Base-by-base conservation (phyloP, 2,113 vertebrate species). In the Piaya cayana region DNA sequence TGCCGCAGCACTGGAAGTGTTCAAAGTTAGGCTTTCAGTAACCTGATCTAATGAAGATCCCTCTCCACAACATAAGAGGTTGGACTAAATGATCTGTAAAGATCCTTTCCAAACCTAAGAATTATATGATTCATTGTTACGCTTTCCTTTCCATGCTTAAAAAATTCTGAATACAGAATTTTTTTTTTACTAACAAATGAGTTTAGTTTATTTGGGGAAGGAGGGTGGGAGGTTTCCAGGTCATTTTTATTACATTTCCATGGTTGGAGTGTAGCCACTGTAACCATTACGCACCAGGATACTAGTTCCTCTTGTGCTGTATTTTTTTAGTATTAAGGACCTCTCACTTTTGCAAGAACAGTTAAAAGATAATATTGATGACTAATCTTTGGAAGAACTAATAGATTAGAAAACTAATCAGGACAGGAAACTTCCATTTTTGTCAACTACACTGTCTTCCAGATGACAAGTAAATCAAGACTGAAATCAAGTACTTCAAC, bases 11-110 rank as follows among this genome's bases (percentile, higher is more conserved):
- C 5, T 34, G 17, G 50, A 76, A 92, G 12, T 18, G 15, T 19
- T 47, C 1, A 63, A 39, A 39, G 49, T 34, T 43, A 74, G 21
- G 39, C 39, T 39, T 39, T 39, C 39, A 39, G 39, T 12, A 90
- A n/a, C 16, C 32, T 70, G 29, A 50, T 55, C 37, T 52, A 75
- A 67, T 23, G 52, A 71, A 65, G 20, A 37, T 49, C 15, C 26
- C 67, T 62, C 26, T 8, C 20, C 9, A 29, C 0, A 4, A 64
- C 37, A 59, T 2, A 3, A 3, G 10, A 25, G 7, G 5, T 8
- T 53, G n/a, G 43, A 79, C 13, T 42, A 82, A 23, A 63, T 20
- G 23, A 75, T 58, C 52, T 85, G 62, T 70, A 71, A 88, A 56
- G 0, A 1, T 23, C 43, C 14, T 27, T 80, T 71, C 20, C 18